Evolutionary conservation across 1,140 invertebrate genomes (phyloP).

Genomic region (Dendrolimus punctatus): DNA sequence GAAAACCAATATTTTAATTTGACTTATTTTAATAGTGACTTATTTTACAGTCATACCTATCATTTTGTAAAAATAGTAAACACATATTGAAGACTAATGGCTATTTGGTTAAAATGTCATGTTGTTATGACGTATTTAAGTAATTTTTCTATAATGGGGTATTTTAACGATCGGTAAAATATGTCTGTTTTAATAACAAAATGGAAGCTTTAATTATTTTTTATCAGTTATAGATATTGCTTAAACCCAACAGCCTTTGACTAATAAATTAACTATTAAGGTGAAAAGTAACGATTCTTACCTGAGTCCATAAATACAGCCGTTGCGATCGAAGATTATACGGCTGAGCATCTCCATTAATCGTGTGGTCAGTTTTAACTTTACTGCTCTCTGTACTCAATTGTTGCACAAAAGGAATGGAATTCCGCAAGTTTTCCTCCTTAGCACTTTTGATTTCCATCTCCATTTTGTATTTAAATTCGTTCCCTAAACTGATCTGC

Average conservation of each 20-base stretch:
- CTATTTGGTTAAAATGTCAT: too few species aligned
- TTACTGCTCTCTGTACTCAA: constrained; percentile 65
- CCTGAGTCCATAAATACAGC: constrained; percentile 72
- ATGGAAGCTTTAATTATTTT: too few species aligned
- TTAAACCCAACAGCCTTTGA: background rate
- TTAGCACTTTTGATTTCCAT: constrained; percentile 75
- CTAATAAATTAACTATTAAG: background rate
- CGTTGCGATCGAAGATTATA: constrained; percentile 71
- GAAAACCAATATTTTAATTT: too few species aligned
- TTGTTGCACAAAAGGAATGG: constrained; percentile 73
- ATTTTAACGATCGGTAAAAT: too few species aligned
- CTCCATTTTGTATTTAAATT: constrained; percentile 72
- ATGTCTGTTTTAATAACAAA: too few species aligned
- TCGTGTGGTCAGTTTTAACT: constrained; percentile 52
- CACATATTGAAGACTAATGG: too few species aligned
- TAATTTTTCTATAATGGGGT: too few species aligned
- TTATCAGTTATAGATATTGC: too few species aligned
- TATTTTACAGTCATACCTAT: too few species aligned
- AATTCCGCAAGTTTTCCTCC: constrained; percentile 72
- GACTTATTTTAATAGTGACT: too few species aligned
- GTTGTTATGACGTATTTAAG: too few species aligned
- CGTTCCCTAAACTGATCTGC: constrained; percentile 66
- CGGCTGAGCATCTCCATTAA: constrained; percentile 51
- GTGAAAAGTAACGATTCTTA: constrained; percentile 7
- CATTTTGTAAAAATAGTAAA: too few species aligned